phyloP scores from a whole-genome alignment of 2,113 vertebrate species.

The Ceyx cyanopectus region DNA sequence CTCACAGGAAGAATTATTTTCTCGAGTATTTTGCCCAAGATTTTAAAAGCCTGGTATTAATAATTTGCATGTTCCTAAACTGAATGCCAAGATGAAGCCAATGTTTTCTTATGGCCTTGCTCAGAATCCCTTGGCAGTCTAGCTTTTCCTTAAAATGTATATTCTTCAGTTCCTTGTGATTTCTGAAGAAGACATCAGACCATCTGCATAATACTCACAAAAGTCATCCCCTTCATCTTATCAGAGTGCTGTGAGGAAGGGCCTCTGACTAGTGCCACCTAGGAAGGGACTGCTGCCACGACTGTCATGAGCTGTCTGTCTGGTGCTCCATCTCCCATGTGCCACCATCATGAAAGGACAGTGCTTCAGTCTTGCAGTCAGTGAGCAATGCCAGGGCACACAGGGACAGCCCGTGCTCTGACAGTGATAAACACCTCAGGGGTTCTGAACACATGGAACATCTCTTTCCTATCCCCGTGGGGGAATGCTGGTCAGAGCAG shows the following conservation, averaged over 20 bases:
- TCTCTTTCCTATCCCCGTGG: background rate
- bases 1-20: conserved; percentile 21
- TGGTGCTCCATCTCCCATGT: background rate
- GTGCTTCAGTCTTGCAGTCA: background rate
- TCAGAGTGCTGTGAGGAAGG: background rate
- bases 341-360: background rate
- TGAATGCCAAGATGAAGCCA: background rate
- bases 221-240: background rate
- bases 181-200: background rate
- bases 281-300: background rate
- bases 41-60: conserved; percentile 2
- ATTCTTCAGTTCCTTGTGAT: background rate
- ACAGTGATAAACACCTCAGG: background rate
- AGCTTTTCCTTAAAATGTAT: background rate
- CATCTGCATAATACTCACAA: background rate
- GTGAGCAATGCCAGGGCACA: background rate
- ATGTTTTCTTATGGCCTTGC: background rate
- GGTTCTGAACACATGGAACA: background rate
- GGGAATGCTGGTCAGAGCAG: background rate
- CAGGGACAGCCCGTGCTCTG: background rate
- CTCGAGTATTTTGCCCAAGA: background rate
- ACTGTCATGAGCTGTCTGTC: background rate
- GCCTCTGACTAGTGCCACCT: background rate
- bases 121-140: background rate
- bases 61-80: background rate